These are phyloP conservation scores for Taphrorychus bicolor DNA, from an alignment of 2,888 invertebrate species.

Conservation along the genomic window DNA sequence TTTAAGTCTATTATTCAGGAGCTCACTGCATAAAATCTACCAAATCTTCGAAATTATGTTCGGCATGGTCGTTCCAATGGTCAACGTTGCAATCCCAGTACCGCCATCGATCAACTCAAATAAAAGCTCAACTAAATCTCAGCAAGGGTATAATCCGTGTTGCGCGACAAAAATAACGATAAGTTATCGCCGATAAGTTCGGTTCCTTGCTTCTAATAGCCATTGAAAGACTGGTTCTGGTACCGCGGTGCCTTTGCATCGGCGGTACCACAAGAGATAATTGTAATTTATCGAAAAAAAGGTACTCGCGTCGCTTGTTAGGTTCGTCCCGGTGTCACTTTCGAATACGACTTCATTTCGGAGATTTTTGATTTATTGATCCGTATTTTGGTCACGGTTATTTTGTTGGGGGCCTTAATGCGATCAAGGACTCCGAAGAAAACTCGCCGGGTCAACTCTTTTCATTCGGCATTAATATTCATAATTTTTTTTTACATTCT, in stretches of 20 bases:
- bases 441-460: too few species aligned
- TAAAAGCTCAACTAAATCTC: conserved; percentile 36
- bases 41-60: neutral
- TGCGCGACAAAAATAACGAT: conserved; percentile 32
- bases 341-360: conserved; percentile 37
- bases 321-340: conserved; percentile 33
- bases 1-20: too few species aligned
- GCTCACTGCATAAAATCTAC: too few species aligned
- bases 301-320: conserved; percentile 37
- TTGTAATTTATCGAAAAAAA: conserved; percentile 39
- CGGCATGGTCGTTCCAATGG: neutral
- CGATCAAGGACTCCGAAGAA: too few species aligned
- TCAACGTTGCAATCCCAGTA: neutral
- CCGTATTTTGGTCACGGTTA: conserved; percentile 26
- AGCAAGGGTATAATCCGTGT: conserved; percentile 26
- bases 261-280: conserved; percentile 33
- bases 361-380: conserved; percentile 30
- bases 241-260: conserved; percentile 32
- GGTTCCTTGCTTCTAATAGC: conserved; percentile 25
- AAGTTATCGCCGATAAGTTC: conserved; percentile 32
- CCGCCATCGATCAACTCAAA: conserved; percentile 14
- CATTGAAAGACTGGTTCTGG: conserved; percentile 27
- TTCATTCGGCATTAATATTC: neutral
- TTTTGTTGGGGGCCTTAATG: neutral
- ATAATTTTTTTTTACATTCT: too few species aligned